Evolutionary conservation across 1,140 invertebrate genomes (phyloP).

Genomic region (Psilanteris sp.): DNA sequence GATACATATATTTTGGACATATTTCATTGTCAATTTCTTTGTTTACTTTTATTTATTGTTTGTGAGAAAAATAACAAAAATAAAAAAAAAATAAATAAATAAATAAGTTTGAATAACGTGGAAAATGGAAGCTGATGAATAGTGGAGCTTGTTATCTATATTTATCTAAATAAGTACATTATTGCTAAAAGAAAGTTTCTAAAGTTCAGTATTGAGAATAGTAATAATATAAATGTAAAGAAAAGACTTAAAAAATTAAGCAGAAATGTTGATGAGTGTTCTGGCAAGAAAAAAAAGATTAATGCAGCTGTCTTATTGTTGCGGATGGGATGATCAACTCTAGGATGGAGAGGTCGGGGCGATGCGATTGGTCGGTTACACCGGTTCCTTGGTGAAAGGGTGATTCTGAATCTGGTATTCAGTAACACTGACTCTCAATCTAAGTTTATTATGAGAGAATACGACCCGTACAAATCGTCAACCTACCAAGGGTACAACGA

Average conservation of each 20-base stretch:
- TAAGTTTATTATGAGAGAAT: slow-evolving; percentile 79
- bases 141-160: slow-evolving; percentile 33
- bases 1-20: no score
- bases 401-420: slow-evolving; percentile 80
- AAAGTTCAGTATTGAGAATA: slow-evolving; percentile 5
- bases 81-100: slow-evolving; percentile 4
- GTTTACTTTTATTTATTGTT: slow-evolving; percentile 36
- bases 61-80: no score
- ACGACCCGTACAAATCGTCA: slow-evolving; percentile 78
- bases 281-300: slow-evolving; percentile 74
- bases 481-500: slow-evolving; percentile 78
- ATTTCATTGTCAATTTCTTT: slow-evolving; percentile 21
- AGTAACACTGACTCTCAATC: slow-evolving; percentile 79
- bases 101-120: slow-evolving; percentile 58
- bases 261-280: slow-evolving; percentile 62
- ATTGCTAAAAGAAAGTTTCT: neutral
- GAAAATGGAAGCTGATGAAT: slow-evolving; percentile 59
- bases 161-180: slow-evolving; percentile 16
- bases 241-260: slow-evolving; percentile 32
- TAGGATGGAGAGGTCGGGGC: slow-evolving; percentile 78
- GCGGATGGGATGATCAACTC: slow-evolving; percentile 80
- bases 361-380: slow-evolving; percentile 76
- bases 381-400: slow-evolving; percentile 77
- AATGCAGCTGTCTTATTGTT: slow-evolving; percentile 81
- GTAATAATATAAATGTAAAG: slow-evolving; percentile 29